Evolutionary conservation across 2,113 vertebrate genomes (phyloP), one percentile per base, ranked within the genome.

Genomic region (Argyrosomus japonicus): DNA sequence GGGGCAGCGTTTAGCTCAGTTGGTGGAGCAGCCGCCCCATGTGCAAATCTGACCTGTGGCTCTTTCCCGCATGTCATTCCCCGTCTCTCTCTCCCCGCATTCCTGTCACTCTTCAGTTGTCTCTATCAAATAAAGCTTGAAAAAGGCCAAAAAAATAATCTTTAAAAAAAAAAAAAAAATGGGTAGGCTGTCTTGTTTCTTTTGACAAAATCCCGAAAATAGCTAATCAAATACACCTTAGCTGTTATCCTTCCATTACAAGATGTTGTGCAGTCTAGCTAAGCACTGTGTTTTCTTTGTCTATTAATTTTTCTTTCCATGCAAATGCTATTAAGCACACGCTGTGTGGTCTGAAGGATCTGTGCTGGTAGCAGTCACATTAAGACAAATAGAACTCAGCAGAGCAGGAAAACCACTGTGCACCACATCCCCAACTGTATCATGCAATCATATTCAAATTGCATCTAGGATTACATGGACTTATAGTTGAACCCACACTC

Each of bases 361-460:
- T 64, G 45, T 60, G 63, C 54, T 53, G 77, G 53, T 63, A 51
- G 17, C 45, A 68, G 69, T 68, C 63, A 80, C 71, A 75, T 73
- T 21, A 77, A 78, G 79, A 67, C 64, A 79, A 82, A 84, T 64
- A 77, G 32, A 86, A 50, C 72, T 78, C 68, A 79, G 72, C 53
- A 68, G 32, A 67, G 43, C 21, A 53, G 60, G 29, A 69, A 54
- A 80, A 75, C 63, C 10, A 5, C 73, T 68, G 69, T 11, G 43
- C 57, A 53, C 13, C 54, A 32, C 32, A 50, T 83, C 68, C 36
- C 67, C 64, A 78, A 54, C 68, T 75, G 53, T 65, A 68, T 67
- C 29, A 73, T 68, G 36, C 50, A 70, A 86, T 74, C 54, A 19
- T 73, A 58, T 81, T 84, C 14, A 77, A 70, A 84, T 82, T 27